Base-by-base conservation (phyloP, 2,113 vertebrate species). In the Gymnogyps californianus region DNA sequence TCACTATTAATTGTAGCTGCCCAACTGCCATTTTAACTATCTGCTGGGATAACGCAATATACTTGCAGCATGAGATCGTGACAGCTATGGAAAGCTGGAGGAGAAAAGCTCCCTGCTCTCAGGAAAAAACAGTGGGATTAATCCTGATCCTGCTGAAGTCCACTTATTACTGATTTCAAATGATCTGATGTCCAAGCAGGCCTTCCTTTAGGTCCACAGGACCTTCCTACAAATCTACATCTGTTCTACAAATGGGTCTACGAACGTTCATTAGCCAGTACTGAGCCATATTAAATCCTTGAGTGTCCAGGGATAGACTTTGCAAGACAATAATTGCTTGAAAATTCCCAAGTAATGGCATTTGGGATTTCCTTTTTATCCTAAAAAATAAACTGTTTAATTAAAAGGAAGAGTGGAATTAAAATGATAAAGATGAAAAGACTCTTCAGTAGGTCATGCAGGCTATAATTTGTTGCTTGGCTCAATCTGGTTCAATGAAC, bases 351-450 rank as follows among this genome's bases (percentile, higher is more conserved):
- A 93, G 47, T 44, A 93, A 83, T 57, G 40, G 26, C 31, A 76
- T 83, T 85, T 69, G 15, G 44, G n/a, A 76, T 93, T 92, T 87
- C 46, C 29, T 87, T 59, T 93, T 85, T 85, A n/a, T 88, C 40
- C 58, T 69, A 38, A 67, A 79, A 95, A 94, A 89, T 29, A 97
- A 94, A 69, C 36, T 58, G 47, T 90, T 89, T 89, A 87, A 85
- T 91, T 75, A 89, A 94, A 91, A 93, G 40, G 72, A 92, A 93
- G 61, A 87, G 25, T 80, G 32, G 44, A 85, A 87, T 95, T 77
- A 85, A 80, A 92, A 62, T 47, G 10, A 46, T 74, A 93, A 71
- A 58, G 66, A 91, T 93, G 83, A 94, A 77, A 89, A 70, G 55
- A 85, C 38, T 44, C 40, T 66, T 91, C 51, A 51, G 74, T 29